phyloP scores from a whole-genome alignment of 2,797 vertebrate genomes.

The Chanos chanos region DNA sequence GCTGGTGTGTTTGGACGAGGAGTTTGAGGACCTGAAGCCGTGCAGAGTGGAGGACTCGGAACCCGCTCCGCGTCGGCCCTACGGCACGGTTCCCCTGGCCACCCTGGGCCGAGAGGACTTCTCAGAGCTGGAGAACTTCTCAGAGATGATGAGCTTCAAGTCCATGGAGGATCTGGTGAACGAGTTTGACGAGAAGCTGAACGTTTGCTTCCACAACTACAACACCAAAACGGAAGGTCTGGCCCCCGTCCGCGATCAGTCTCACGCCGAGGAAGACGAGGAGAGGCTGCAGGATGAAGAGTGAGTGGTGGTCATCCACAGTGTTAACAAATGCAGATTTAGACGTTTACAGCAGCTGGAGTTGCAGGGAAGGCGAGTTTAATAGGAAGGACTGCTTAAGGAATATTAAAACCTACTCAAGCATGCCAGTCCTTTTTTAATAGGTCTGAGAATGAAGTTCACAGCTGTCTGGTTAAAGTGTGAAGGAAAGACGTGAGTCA shows the following conservation, averaged over 20 bases:
- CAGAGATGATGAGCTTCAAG: constrained; percentile 96
- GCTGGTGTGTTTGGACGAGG: constrained; percentile 88
- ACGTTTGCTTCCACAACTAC: constrained; percentile 94
- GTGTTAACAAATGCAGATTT: too few relatives aligned
- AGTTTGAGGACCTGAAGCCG: constrained; percentile 88
- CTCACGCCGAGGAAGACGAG: constrained; percentile 85
- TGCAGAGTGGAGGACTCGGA: constrained; percentile 73
- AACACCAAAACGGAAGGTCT: constrained; percentile 90
- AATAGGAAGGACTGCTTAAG: too few relatives aligned
- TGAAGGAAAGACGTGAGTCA: too few relatives aligned
- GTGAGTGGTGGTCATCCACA: constrained; percentile 79
- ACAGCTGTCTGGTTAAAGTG: too few relatives aligned
- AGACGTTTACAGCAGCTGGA: too few relatives aligned
- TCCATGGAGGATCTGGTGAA: constrained; percentile 96
- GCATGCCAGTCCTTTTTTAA: too few relatives aligned
- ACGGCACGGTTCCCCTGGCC: constrained; percentile 57
- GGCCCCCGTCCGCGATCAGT: constrained; percentile 84
- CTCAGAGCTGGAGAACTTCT: constrained; percentile 93
- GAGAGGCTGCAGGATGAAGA: constrained; percentile 87
- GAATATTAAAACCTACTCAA: too few relatives aligned
- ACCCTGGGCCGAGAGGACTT: constrained; percentile 82
- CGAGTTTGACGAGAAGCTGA: constrained; percentile 93
- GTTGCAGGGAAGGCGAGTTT: too few relatives aligned
- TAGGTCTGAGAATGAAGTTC: too few relatives aligned
- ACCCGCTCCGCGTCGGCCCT: constrained; percentile 49